These are phyloP conservation scores for Trichacis sp. DNA, from an alignment of 2,888 invertebrate species.

Conservation along the genomic window DNA sequence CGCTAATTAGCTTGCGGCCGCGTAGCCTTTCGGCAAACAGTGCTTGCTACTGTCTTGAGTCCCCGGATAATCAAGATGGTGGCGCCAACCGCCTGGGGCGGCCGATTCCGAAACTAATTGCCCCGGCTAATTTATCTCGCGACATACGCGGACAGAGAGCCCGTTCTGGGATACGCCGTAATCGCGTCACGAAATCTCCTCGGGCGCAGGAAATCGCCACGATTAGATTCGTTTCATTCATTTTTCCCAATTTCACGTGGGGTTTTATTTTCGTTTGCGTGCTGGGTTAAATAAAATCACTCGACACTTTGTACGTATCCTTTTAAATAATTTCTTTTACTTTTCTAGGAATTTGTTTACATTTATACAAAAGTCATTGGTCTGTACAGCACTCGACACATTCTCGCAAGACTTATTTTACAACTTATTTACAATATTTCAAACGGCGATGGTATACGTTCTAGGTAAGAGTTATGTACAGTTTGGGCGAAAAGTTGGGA, in stretches of 20 bases:
- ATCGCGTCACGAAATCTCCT: conserved; percentile 45
- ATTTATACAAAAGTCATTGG: conserved; percentile 24
- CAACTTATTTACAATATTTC: conserved; percentile 29
- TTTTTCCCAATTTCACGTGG: conserved; percentile 12
- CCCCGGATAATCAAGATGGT: conserved; percentile 66
- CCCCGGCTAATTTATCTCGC: conserved; percentile 68
- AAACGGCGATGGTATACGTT: too few species aligned
- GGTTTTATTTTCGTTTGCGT: background rate
- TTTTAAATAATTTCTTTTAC: conserved; percentile 1
- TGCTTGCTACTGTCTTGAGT: conserved; percentile 66
- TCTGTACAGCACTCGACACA: conserved; percentile 11
- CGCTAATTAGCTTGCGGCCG: conserved; percentile 67
- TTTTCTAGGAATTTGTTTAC: background rate
- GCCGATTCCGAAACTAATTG: conserved; percentile 68
- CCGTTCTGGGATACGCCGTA: conserved; percentile 55
- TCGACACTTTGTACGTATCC: too few species aligned
- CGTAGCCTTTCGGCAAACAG: conserved; percentile 66
- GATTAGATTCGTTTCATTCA: conserved; percentile 23
- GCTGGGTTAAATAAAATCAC: background rate
- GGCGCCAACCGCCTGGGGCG: conserved; percentile 67
- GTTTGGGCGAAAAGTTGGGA: conserved; percentile 3
- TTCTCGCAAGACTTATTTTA: background rate
- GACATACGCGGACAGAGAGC: conserved; percentile 58
- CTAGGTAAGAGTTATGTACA: background rate
- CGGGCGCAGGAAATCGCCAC: conserved; percentile 25